Percentiles rank a stretch among this genome's conserved stretches.
Evolutionary conservation across 2,113 vertebrate species (phyloP).

Genomic region (Excalfactoria chinensis): DNA sequence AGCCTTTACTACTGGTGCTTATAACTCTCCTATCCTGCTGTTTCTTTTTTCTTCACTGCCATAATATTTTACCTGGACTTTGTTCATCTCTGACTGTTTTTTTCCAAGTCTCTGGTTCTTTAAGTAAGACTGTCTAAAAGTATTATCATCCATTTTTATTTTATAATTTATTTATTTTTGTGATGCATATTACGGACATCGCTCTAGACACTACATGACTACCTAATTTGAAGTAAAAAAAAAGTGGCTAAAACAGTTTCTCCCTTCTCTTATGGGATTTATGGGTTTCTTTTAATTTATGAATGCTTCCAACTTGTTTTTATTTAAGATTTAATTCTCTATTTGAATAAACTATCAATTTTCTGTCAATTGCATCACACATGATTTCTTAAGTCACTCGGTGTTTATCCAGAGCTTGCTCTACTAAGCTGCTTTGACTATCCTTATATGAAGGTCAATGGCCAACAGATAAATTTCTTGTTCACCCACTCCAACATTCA

Average conservation of each 20-base stretch:
- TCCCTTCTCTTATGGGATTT: background rate
- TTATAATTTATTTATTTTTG: background rate
- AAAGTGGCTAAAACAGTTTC: background rate
- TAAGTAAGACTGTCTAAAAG: slow-evolving; percentile 12
- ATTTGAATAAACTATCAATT: background rate
- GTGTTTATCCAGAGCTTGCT: background rate
- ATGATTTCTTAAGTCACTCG: background rate
- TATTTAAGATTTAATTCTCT: background rate
- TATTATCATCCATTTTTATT: background rate
- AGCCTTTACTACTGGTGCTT: background rate
- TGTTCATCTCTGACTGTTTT: background rate
- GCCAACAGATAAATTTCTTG: background rate
- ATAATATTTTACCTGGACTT: background rate
- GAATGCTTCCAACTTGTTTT: background rate
- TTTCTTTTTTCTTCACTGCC: background rate
- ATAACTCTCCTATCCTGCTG: background rate
- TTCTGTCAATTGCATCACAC: background rate
- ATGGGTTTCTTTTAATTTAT: background rate
- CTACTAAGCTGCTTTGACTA: background rate
- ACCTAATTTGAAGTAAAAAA: slow-evolving; percentile 10
- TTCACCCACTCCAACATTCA: background rate
- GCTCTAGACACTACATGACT: background rate
- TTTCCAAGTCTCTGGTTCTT: slow-evolving; percentile 10
- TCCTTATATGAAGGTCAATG: background rate
- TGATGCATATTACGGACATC: background rate